These are phyloP conservation scores for Protobothrops flavoviridis DNA, from an alignment of 2,113 vertebrate species.

Conservation along the genomic window DNA sequence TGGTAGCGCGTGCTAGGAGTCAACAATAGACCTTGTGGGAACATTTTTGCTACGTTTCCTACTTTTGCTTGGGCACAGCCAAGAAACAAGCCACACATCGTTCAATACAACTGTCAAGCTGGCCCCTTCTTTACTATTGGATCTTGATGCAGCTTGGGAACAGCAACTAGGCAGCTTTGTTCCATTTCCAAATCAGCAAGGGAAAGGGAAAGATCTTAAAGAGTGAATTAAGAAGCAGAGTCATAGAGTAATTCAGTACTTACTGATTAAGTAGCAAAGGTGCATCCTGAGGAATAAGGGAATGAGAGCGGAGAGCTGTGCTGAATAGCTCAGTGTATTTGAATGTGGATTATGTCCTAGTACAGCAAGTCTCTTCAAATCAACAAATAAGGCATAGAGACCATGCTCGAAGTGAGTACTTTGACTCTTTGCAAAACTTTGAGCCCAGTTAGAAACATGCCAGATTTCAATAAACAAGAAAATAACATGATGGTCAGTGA, in stretches of 20 bases:
- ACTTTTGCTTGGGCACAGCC: slow-evolving; percentile 8
- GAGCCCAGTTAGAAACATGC: neutral
- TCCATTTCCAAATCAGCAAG: slow-evolving; percentile 34
- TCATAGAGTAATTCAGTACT: neutral
- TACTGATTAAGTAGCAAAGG: neutral
- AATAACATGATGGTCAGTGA: neutral
- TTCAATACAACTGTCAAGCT: slow-evolving; percentile 46
- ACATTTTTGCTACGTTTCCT: slow-evolving; percentile 26
- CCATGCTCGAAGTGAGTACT: slow-evolving; percentile 4
- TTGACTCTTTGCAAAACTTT: neutral
- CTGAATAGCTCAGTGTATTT: neutral
- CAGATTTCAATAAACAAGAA: neutral
- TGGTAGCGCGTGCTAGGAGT: neutral
- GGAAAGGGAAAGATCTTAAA: slow-evolving; percentile 1
- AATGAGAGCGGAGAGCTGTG: neutral
- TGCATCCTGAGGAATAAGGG: neutral
- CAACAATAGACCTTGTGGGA: slow-evolving; percentile 21
- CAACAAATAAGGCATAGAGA: slow-evolving; percentile 12
- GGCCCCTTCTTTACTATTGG: slow-evolving; percentile 8
- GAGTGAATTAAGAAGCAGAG: neutral
- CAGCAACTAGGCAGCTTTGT: slow-evolving; percentile 51
- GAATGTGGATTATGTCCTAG: slow-evolving; percentile 7
- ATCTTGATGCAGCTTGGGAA: slow-evolving; percentile 35
- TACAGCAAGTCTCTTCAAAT: slow-evolving; percentile 3
- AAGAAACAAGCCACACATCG: slow-evolving; percentile 44